A percentile compares a stretch with the other conserved stretches of the same genome.
phyloP scores from a whole-genome alignment of 1,140 invertebrate genomes.

The Nephotettix cincticeps region DNA sequence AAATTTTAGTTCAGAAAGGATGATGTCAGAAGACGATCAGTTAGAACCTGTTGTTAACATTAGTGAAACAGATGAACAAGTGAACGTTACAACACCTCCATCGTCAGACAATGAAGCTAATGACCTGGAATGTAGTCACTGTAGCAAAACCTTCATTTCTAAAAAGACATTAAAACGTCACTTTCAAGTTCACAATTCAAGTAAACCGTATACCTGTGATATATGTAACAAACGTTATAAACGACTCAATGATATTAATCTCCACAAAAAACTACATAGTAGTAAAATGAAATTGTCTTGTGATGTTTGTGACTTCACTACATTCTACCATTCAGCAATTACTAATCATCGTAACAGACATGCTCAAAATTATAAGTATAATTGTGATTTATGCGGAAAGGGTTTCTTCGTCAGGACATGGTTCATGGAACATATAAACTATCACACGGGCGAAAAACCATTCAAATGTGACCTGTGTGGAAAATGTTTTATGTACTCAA shows the following conservation, averaged over 20 bases:
- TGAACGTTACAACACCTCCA: not conserved
- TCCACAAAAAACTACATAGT: slow-evolving; percentile 47
- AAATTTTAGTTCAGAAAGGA: no score
- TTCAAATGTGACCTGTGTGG: slow-evolving; percentile 56
- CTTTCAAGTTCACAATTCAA: slow-evolving; percentile 49
- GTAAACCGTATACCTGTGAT: slow-evolving; percentile 52
- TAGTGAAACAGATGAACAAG: not conserved
- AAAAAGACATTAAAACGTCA: slow-evolving; percentile 54
- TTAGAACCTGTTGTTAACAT: not conserved
- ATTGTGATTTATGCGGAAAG: slow-evolving; percentile 50
- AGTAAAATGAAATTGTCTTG: slow-evolving; percentile 46
- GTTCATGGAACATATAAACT: slow-evolving; percentile 41
- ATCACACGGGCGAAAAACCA: slow-evolving; percentile 53
- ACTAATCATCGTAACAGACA: slow-evolving; percentile 48
- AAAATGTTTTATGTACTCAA: slow-evolving; percentile 51
- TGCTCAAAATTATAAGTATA: slow-evolving; percentile 45
- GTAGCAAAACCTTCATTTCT: slow-evolving; percentile 47
- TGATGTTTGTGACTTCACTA: slow-evolving; percentile 48
- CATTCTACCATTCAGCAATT: slow-evolving; percentile 48
- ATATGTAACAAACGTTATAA: slow-evolving; percentile 52
- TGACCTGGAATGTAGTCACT: slow-evolving; percentile 26
- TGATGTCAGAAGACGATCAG: not conserved
- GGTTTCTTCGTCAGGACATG: slow-evolving; percentile 50
- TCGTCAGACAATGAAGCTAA: not conserved
- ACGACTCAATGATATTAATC: slow-evolving; percentile 48